Evolutionary conservation across 2,113 vertebrate genomes (phyloP), one percentile per base, ranked within the genome.

Genomic region (Columbina picui): DNA sequence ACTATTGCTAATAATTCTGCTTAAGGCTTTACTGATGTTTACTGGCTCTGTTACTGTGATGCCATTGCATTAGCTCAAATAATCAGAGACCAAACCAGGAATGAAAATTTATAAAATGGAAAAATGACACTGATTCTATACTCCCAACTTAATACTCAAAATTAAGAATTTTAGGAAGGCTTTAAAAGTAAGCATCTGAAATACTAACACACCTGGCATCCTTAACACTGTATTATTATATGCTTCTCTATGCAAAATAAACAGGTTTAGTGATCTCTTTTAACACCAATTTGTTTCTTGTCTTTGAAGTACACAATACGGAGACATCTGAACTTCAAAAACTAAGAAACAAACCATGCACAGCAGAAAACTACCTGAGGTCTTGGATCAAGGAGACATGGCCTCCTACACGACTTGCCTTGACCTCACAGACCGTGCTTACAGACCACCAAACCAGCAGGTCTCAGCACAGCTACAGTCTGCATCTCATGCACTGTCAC

Each of bases 341-440:
- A 71, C 12, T 4, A 70, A 55, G n/a, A 55, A 89, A 60, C 6
- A 65, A 60, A 27, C 5, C 12, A 38, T 1, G 10, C 8, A 27
- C 8, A 76, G 64, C 26, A 85, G 41, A 45, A 82, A 55, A 64
- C 25, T 32, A 65, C 11, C 4, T 2, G 8, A 32, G 2, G 5
- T 50, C 36, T 47, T 60, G 0, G 0, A 16, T 61, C 74, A 65
- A 55, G 25, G 26, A 49, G 14, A 63, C 11, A 34, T 1, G 1
- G 23, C 25, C 86, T 68, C 14, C 20, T 39, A 21, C 36, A 91
- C 21, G 7, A 57, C 55, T 74, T 30, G 41, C 3, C 5, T 30
- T 22, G 21, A 57, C 25, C 23, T 59, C 76, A 49, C 5, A 80
- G 36, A 39, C 6, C 7, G 52, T 19, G 19, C 39, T 68, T 36